Conservation (phyloP, 2,113 vertebrate species). For the Pelecanus crispus region DNA sequence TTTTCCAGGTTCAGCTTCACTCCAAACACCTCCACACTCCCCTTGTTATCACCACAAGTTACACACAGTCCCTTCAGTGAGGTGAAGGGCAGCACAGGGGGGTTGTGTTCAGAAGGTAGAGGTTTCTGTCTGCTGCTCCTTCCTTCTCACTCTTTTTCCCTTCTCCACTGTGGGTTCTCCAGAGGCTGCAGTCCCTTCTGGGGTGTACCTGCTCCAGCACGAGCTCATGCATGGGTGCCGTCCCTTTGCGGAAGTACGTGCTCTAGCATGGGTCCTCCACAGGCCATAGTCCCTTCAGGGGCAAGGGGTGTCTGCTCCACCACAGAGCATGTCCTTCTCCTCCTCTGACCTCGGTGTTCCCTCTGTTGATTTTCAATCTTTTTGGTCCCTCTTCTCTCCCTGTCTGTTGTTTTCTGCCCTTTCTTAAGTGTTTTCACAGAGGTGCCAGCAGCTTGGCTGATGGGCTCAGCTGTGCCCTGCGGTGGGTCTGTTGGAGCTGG, state of each 20-base stretch:
- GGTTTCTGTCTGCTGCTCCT: background rate
- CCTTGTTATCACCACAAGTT: background rate
- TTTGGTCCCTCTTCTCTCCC: background rate
- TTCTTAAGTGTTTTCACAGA: background rate
- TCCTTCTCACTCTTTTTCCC: background rate
- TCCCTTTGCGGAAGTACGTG: background rate
- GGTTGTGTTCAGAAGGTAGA: background rate
- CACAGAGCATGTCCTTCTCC: background rate
- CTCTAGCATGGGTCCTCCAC: background rate
- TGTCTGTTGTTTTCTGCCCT: background rate
- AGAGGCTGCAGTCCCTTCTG: background rate
- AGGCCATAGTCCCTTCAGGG: background rate
- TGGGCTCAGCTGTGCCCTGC: background rate
- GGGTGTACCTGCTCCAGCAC: background rate
- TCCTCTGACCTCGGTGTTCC: background rate
- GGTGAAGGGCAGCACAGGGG: background rate
- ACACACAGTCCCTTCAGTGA: background rate
- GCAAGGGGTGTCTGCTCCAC: background rate
- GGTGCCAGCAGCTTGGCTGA: background rate
- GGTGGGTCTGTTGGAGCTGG: background rate
- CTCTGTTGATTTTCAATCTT: background rate
- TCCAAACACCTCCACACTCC: background rate
- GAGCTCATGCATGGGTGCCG: background rate
- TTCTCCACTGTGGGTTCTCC: background rate
- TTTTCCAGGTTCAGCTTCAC: background rate